Percentiles rank a stretch among this genome's conserved stretches.
Evolutionary conservation across 2,888 invertebrate genomes (phyloP).

Genomic region (Cynaeus angustus): DNA sequence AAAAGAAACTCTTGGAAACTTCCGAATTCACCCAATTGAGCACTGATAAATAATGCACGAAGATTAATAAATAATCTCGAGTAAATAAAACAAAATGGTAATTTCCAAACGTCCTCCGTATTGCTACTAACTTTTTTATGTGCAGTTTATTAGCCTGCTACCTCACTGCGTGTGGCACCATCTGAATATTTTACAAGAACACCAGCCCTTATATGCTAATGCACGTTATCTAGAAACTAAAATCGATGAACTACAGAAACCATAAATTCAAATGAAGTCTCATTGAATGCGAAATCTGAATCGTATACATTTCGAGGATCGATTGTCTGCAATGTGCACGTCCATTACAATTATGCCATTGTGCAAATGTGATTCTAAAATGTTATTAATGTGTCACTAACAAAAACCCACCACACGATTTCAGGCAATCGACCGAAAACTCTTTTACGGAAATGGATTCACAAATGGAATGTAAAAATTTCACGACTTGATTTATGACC

Average conservation of each 20-base stretch:
- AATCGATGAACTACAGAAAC: slow-evolving; percentile 62
- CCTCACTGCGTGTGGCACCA: slow-evolving; percentile 48
- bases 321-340: slow-evolving; percentile 55
- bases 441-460: slow-evolving; percentile 15
- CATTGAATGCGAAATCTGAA: slow-evolving; percentile 61
- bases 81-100: no score
- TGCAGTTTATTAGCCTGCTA: slow-evolving; percentile 15
- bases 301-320: slow-evolving; percentile 58
- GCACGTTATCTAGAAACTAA: slow-evolving; percentile 58
- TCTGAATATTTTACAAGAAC: slow-evolving; percentile 51
- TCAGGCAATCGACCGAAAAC: slow-evolving; percentile 20
- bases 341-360: slow-evolving; percentile 58
- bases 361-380: slow-evolving; percentile 51
- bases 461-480: slow-evolving; percentile 14
- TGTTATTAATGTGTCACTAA: slow-evolving; percentile 47
- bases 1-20: no score
- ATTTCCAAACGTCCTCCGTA: no score
- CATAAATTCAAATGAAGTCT: slow-evolving; percentile 61
- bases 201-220: slow-evolving; percentile 61
- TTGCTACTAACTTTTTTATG: slow-evolving; percentile 3
- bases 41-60: no score
- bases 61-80: no score
- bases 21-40: no score
- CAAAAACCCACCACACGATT: slow-evolving; percentile 13
- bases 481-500: slow-evolving; percentile 3